phyloP scores from a whole-genome alignment of 2,888 invertebrate genomes.

The Amphipoea oculea region DNA sequence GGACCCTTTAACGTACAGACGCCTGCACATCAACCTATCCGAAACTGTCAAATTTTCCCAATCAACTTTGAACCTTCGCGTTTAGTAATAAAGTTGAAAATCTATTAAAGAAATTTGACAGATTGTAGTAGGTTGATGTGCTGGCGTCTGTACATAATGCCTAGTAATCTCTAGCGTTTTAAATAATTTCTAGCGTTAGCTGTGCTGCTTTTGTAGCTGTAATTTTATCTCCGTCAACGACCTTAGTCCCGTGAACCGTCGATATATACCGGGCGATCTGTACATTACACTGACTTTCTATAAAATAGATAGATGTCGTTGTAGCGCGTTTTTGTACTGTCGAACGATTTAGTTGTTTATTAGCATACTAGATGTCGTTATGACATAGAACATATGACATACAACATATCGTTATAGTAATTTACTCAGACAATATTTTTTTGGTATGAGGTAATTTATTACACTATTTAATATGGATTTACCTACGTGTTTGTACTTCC shows the following conservation, averaged over 20 bases:
- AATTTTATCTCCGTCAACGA: background rate
- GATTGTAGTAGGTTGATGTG: too few relatives aligned
- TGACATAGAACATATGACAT: too few relatives aligned
- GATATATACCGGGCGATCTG: conserved; percentile 3
- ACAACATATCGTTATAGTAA: too few relatives aligned
- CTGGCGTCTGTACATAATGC: background rate
- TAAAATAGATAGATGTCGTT: conserved; percentile 28
- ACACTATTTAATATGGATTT: background rate
- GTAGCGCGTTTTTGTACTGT: background rate
- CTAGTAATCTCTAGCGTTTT: background rate
- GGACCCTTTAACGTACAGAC: background rate
- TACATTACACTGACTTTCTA: background rate
- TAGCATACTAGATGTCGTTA: conserved; percentile 15
- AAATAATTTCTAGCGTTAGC: background rate
- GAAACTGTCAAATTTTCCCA: too few relatives aligned
- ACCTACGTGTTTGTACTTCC: background rate
- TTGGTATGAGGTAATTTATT: background rate
- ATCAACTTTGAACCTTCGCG: too few relatives aligned
- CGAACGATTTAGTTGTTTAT: conserved; percentile 11
- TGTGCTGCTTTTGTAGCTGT: background rate
- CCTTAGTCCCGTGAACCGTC: background rate
- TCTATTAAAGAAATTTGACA: too few relatives aligned
- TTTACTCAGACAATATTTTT: background rate
- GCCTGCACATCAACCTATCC: too few relatives aligned
- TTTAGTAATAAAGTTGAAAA: too few relatives aligned